Conservation (phyloP, 2,888 invertebrate genomes). For the Eupithecia centaureata region DNA sequence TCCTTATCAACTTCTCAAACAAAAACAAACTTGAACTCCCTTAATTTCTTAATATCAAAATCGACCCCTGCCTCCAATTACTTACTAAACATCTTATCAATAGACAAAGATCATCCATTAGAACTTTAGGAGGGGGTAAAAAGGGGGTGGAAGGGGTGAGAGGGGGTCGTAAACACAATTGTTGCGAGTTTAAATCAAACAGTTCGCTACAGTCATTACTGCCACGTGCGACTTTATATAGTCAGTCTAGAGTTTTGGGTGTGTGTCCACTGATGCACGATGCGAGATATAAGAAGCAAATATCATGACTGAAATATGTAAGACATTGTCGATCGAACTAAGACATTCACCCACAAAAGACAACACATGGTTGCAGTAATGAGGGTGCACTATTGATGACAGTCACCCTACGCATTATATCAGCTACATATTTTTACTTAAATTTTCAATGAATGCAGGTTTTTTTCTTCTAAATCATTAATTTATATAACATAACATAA, state of each 20-base stretch:
- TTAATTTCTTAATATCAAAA: slow-evolving; percentile 41
- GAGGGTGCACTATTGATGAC: too few species aligned
- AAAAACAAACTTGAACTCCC: slow-evolving; percentile 26
- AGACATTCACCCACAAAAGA: too few species aligned
- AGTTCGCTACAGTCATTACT: slow-evolving; percentile 76
- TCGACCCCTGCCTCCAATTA: slow-evolving; percentile 41
- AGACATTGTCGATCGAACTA: neutral
- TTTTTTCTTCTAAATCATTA: too few species aligned
- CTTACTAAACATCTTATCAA: slow-evolving; percentile 47
- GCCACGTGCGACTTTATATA: slow-evolving; percentile 73
- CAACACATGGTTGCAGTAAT: too few species aligned
- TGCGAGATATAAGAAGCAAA: slow-evolving; percentile 33
- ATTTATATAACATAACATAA: too few species aligned
- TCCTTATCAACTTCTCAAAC: slow-evolving; percentile 29
- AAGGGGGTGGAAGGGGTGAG: slow-evolving; percentile 19
- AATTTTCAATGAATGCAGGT: too few species aligned
- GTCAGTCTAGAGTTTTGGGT: slow-evolving; percentile 47
- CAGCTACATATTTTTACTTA: too few species aligned
- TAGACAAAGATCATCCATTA: slow-evolving; percentile 48
- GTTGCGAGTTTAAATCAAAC: slow-evolving; percentile 82
- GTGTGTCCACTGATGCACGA: slow-evolving; percentile 48
- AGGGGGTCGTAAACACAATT: slow-evolving; percentile 74
- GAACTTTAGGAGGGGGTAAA: slow-evolving; percentile 35
- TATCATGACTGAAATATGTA: neutral
- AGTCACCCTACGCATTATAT: too few species aligned